phyloP scores from a whole-genome alignment of 1,140 invertebrate genomes.

The Schlechtendalia chinensis region DNA sequence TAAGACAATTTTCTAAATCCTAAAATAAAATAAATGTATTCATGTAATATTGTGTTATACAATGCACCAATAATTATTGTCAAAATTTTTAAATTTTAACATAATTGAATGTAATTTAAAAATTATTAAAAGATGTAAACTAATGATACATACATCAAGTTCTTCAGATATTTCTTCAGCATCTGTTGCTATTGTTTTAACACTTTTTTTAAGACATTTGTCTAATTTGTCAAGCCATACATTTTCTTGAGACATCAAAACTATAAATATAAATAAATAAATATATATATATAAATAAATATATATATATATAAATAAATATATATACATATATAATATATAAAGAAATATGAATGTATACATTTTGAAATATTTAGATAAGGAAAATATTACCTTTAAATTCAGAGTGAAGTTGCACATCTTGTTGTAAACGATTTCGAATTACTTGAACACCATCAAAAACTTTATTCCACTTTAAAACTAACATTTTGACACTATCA shows the following conservation, averaged over 20 bases:
- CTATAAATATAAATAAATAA: slow-evolving; percentile 57
- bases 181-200: slow-evolving; percentile 71
- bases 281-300: not conserved
- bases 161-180: slow-evolving; percentile 91
- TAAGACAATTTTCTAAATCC: slow-evolving; percentile 82
- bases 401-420: slow-evolving; percentile 41
- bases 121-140: not conserved
- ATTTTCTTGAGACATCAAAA: slow-evolving; percentile 73
- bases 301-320: no score
- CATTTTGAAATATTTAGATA: not conserved
- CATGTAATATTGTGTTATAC: not conserved
- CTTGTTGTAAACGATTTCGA: slow-evolving; percentile 32
- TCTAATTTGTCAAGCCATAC: slow-evolving; percentile 81
- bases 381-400: slow-evolving; percentile 40
- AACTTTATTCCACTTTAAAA: slow-evolving; percentile 41
- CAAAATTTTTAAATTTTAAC: not conserved
- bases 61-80: not conserved
- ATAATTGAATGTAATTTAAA: no score
- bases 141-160: slow-evolving; percentile 73
- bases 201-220: slow-evolving; percentile 71
- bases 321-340: not conserved
- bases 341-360: not conserved
- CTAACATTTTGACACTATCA: slow-evolving; percentile 33
- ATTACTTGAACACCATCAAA: slow-evolving; percentile 26
- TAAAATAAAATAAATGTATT: slow-evolving; percentile 55